A percentile compares a stretch with the other conserved stretches of the same genome.
phyloP scores from a whole-genome alignment of 2,797 vertebrate species.

The Steatocranus sp. region DNA sequence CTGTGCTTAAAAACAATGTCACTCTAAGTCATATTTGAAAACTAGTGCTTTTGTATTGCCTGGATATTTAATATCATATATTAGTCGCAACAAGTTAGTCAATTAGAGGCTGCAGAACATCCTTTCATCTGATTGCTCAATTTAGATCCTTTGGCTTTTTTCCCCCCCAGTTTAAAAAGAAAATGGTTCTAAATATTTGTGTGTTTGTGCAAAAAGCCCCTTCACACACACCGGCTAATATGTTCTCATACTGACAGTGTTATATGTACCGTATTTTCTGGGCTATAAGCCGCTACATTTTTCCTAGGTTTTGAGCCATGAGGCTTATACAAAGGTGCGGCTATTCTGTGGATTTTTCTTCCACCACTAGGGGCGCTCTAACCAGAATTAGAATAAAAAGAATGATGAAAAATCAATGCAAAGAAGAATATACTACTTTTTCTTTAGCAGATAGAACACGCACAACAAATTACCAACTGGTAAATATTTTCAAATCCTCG shows the following conservation, averaged over 20 bases:
- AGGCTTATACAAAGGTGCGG: not conserved
- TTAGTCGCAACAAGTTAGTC: not conserved
- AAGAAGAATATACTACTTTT: not conserved
- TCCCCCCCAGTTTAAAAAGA: not conserved
- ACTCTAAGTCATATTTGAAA: not conserved
- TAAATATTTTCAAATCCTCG: not conserved
- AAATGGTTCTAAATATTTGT: not conserved
- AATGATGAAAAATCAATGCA: not conserved
- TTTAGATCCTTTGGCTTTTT: not conserved
- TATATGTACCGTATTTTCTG: not conserved
- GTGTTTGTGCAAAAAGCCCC: not conserved
- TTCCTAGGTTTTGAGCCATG: not conserved
- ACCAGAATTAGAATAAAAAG: not conserved
- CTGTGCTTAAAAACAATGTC: not conserved
- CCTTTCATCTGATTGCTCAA: not conserved
- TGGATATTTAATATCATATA: not conserved
- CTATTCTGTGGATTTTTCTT: not conserved
- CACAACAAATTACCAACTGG: not conserved
- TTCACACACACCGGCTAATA: not conserved
- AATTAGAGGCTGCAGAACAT: not conserved
- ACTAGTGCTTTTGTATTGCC: not conserved
- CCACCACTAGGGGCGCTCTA: rapidly evolving
- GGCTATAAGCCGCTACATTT: not conserved
- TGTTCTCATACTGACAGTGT: not conserved
- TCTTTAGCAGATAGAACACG: not conserved